phyloP scores from a whole-genome alignment of 2,797 vertebrate species.

The Fistularia commersonii region DNA sequence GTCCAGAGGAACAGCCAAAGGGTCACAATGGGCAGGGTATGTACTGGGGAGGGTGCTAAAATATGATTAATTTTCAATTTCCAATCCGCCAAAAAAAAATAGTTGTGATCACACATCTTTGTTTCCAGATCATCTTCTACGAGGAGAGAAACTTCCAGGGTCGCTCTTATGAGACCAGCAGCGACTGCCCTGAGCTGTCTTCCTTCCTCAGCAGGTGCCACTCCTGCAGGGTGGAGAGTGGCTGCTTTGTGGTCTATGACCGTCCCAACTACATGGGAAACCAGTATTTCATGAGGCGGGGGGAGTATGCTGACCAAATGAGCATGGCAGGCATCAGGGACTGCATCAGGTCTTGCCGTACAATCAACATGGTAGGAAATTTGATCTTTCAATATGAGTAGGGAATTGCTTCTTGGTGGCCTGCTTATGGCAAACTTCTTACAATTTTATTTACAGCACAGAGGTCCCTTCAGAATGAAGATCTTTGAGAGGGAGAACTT shows the following conservation, averaged over 20 bases:
- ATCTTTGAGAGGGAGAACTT: conserved; percentile 73
- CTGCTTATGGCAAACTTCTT: not conserved
- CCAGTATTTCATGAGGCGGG: conserved; percentile 66
- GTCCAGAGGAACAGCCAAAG: conserved; percentile 30
- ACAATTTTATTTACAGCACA: conserved; percentile 42
- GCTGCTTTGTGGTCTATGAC: conserved; percentile 75
- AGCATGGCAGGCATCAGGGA: conserved; percentile 54
- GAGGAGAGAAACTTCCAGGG: conserved; percentile 77
- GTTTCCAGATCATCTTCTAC: conserved; percentile 74
- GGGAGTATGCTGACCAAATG: conserved; percentile 69
- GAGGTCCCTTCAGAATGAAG: conserved; percentile 61
- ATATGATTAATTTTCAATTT: no score
- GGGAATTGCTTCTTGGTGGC: not conserved
- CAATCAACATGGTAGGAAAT: conserved; percentile 54
- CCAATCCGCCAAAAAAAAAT: not conserved
- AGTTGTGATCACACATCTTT: not conserved
- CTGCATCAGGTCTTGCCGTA: conserved; percentile 64
- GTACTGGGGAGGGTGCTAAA: conserved; percentile 1
- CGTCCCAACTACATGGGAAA: conserved; percentile 63
- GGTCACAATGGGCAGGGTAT: conserved; percentile 63
- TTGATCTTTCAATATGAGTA: not conserved
- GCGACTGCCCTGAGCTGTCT: conserved; percentile 63
- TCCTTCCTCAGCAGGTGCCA: conserved; percentile 68
- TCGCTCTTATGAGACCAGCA: conserved; percentile 64
- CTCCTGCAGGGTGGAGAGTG: conserved; percentile 70